A percentile compares a stretch with the other conserved stretches of the same genome.
These are phyloP conservation scores for Nomada lathburiana DNA, from an alignment of 2,888 invertebrate species.

Conservation along the genomic window DNA sequence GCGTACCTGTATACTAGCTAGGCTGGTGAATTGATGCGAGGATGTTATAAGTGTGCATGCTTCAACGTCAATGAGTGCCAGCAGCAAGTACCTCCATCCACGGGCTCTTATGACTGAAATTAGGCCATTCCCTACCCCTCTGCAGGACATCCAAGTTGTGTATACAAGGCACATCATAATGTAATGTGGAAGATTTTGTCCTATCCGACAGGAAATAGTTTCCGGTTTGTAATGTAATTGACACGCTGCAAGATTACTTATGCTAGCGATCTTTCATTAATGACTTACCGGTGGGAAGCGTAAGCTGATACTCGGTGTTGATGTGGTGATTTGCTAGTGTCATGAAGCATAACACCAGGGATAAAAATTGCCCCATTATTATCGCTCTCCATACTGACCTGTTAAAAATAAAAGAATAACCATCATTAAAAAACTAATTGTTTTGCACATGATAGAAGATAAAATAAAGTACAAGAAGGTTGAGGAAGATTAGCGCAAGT, in stretches of 20 bases:
- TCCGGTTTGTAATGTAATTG: background rate
- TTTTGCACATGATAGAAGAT: background rate
- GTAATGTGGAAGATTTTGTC: constrained; percentile 93
- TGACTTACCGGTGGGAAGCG: constrained; percentile 89
- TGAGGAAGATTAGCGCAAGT: background rate
- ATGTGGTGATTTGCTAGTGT: constrained; percentile 90
- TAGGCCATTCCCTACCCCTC: constrained; percentile 87
- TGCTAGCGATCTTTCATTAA: constrained; percentile 13
- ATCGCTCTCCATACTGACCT: constrained; percentile 91
- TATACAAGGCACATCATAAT: constrained; percentile 91
- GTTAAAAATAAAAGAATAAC: constrained; percentile 42
- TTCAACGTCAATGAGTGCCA: constrained; percentile 93
- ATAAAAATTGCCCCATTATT: constrained; percentile 90
- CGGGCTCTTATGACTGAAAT: constrained; percentile 88
- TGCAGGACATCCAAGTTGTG: constrained; percentile 91
- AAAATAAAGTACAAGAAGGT: background rate
- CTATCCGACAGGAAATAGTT: constrained; percentile 82
- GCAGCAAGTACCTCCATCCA: constrained; percentile 91
- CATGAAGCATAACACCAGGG: constrained; percentile 91
- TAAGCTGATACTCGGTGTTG: constrained; percentile 89
- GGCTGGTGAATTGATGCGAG: constrained; percentile 91
- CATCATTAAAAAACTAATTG: background rate
- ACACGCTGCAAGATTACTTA: background rate
- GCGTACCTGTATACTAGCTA: constrained; percentile 89
- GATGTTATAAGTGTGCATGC: constrained; percentile 93